Percentiles rank a stretch among this genome's conserved stretches.
These are phyloP conservation scores for Cranoglanis bouderius DNA, from an alignment of 2,113 vertebrate species.

Conservation along the genomic window DNA sequence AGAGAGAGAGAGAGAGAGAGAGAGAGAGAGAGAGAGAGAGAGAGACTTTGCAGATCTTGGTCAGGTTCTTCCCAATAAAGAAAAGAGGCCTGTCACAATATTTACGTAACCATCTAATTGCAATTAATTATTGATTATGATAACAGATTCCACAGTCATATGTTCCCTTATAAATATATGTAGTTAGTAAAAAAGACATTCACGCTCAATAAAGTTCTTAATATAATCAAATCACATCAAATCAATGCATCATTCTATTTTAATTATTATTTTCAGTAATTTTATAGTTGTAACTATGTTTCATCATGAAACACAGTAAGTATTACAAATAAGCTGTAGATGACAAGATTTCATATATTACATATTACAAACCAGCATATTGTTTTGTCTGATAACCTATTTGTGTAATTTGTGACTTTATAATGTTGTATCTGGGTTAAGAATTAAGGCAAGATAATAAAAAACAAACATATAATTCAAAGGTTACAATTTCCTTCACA, in stretches of 20 bases:
- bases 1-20: no score
- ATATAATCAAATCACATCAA: not conserved
- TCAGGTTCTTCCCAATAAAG: not conserved
- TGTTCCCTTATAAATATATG: not conserved
- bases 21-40: not conserved
- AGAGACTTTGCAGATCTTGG: not conserved
- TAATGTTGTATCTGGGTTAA: not conserved
- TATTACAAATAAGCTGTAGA: not conserved
- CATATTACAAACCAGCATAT: no score
- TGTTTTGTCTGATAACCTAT: not conserved
- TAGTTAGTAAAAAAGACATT: not conserved
- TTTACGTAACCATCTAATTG: not conserved
- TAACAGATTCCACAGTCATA: not conserved
- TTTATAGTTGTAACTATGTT: not conserved
- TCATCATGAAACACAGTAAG: not conserved
- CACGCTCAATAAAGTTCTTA: not conserved
- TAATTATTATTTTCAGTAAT: not conserved
- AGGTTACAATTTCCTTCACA: no score
- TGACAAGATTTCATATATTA: not conserved
- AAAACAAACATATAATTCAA: no score
- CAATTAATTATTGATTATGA: not conserved
- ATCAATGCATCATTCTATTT: not conserved
- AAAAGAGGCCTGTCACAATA: not conserved
- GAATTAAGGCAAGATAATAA: not conserved
- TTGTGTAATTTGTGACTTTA: not conserved